These are phyloP conservation scores for Cheilosia vulpina DNA, from an alignment of 2,888 invertebrate genomes.

Conservation along the genomic window DNA sequence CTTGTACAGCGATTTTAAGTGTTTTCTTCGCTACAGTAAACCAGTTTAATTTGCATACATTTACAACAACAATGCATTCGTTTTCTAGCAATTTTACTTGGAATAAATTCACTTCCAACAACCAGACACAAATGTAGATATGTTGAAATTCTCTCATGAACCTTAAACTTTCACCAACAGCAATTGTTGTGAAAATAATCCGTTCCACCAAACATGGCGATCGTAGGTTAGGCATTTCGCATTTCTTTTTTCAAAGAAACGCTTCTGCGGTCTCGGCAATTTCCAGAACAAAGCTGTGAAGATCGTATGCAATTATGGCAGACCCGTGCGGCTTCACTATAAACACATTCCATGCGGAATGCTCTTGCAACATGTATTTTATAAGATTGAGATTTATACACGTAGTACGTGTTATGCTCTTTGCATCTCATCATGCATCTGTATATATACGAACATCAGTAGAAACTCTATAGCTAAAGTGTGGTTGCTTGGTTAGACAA, in stretches of 20 bases:
- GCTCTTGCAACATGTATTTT: constrained; percentile 42
- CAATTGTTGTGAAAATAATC: neutral
- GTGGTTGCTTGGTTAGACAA: constrained; percentile 24
- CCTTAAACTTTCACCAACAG: constrained; percentile 11
- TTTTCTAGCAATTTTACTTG: neutral
- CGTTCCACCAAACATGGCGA: neutral
- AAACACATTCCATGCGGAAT: constrained; percentile 30
- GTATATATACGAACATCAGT: neutral
- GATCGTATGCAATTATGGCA: constrained; percentile 3
- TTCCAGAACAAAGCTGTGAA: constrained; percentile 64
- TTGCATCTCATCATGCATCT: constrained; percentile 27
- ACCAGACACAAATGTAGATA: neutral
- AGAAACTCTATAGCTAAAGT: neutral
- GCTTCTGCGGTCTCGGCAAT: constrained; percentile 38
- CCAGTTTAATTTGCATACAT: constrained; percentile 12
- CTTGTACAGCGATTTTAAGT: neutral
- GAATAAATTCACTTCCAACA: neutral
- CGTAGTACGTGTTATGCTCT: neutral
- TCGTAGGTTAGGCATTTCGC: neutral
- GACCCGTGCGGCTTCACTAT: constrained; percentile 27
- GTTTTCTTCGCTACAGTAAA: constrained; percentile 6
- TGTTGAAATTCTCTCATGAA: constrained; percentile 13
- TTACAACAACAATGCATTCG: constrained; percentile 10
- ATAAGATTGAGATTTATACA: constrained; percentile 29
- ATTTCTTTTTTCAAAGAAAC: neutral